Evolutionary conservation across 2,797 vertebrate genomes (phyloP).

Genomic region (Ptychadena robeensis): DNA sequence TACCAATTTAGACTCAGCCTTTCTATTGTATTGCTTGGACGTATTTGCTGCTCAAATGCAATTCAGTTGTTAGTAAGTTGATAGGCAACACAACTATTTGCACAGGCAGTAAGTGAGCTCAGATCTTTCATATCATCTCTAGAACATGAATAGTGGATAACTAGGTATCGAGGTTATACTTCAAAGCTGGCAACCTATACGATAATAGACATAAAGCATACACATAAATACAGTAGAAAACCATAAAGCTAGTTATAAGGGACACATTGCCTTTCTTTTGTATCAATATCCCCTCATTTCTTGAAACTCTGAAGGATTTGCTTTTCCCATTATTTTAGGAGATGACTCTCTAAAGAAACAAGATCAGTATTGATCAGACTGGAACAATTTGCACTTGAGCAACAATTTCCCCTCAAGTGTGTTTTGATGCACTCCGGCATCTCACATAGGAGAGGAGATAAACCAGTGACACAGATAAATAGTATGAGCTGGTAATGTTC

Average conservation of each 20-base stretch:
- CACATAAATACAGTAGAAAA: background rate
- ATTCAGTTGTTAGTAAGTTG: too few species aligned
- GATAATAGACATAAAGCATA: background rate
- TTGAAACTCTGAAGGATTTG: conserved; percentile 42
- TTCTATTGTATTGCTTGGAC: too few species aligned
- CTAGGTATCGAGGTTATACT: background rate
- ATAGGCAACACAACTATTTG: too few species aligned
- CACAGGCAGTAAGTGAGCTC: background rate
- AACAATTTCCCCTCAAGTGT: conserved; percentile 50
- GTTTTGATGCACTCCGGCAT: conserved; percentile 45
- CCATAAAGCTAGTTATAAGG: background rate
- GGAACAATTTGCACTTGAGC: conserved; percentile 60
- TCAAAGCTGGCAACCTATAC: background rate
- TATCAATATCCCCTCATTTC: conserved; percentile 39
- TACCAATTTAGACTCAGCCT: too few species aligned
- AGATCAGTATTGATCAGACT: conserved; percentile 57
- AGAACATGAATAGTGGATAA: background rate
- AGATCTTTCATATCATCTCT: background rate
- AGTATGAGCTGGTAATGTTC: conserved; percentile 27
- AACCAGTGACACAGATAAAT: background rate
- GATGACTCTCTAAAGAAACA: conserved; percentile 43
- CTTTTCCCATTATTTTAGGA: conserved; percentile 55
- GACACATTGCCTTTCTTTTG: conserved; percentile 1
- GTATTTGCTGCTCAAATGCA: too few species aligned
- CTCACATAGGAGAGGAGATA: conserved; percentile 23